Evolutionary conservation across 2,113 vertebrate genomes (phyloP).

Genomic region (Onychorhynchus coronatus): DNA sequence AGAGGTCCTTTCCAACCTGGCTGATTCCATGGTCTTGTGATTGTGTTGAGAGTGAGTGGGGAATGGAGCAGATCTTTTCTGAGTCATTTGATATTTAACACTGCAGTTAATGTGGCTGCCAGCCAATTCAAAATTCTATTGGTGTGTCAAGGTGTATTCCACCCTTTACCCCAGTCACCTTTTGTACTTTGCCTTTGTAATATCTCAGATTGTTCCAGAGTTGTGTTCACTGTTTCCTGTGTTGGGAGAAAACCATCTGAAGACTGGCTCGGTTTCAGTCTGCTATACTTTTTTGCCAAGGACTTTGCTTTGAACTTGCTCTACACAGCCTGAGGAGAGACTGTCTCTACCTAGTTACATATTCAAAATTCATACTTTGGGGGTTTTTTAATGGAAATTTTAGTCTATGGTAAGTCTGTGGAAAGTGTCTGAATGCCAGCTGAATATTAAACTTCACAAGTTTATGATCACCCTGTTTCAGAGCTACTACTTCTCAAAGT

Average conservation of each 20-base stretch:
- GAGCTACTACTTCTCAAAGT: not conserved
- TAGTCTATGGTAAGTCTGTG: not conserved
- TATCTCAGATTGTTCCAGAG: not conserved
- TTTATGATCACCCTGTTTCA: not conserved
- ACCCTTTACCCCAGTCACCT: not conserved
- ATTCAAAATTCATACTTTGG: not conserved
- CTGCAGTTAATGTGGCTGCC: not conserved
- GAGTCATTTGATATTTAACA: not conserved
- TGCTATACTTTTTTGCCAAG: not conserved
- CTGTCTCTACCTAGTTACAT: not conserved
- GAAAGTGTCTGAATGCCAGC: not conserved
- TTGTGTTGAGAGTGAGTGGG: not conserved
- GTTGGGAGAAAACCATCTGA: not conserved
- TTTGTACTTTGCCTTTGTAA: not conserved
- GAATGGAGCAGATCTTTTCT: not conserved
- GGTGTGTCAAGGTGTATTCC: not conserved
- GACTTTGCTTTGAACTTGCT: not conserved
- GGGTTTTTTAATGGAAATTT: not conserved
- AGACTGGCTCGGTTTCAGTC: not conserved
- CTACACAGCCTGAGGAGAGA: not conserved
- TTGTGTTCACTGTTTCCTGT: not conserved
- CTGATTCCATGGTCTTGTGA: not conserved
- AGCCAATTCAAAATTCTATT: not conserved
- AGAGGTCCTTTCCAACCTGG: too few species aligned
- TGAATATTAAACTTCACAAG: not conserved